phyloP scores from a whole-genome alignment of 2,797 vertebrate genomes.

The Myoxocephalus aenaeus region DNA sequence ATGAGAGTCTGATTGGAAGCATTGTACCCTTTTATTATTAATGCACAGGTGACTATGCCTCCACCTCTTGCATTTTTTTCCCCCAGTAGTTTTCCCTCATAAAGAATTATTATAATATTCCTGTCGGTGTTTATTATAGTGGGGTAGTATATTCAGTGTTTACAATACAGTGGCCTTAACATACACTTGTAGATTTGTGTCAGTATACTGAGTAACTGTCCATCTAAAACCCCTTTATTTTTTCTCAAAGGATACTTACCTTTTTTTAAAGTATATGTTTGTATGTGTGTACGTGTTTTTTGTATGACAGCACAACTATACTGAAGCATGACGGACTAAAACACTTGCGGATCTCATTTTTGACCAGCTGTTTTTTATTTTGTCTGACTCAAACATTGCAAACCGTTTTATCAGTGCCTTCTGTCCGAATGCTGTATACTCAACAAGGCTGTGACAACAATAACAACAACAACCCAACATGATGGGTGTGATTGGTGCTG shows the following conservation, averaged over 20 bases:
- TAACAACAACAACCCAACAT: constrained; percentile 26
- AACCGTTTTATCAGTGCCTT: constrained; percentile 42
- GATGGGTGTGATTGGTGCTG: constrained; percentile 59
- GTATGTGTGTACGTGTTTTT: constrained; percentile 55
- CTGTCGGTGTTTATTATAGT: constrained; percentile 19
- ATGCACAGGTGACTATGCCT: constrained; percentile 13
- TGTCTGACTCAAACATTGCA: constrained; percentile 13
- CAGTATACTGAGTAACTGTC: constrained; percentile 20
- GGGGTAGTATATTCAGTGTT: constrained; percentile 34
- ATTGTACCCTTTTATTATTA: not conserved
- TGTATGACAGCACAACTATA: constrained; percentile 54
- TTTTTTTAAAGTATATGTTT: constrained; percentile 57
- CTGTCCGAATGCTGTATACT: constrained; percentile 55
- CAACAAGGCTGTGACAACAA: constrained; percentile 30
- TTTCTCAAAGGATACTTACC: constrained; percentile 30
- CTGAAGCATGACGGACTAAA: constrained; percentile 36
- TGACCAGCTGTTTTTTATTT: constrained; percentile 35
- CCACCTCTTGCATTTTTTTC: constrained; percentile 47
- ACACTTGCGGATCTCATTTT: constrained; percentile 13
- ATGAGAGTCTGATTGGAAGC: not conserved
- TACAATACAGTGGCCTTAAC: constrained; percentile 35
- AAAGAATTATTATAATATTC: constrained; percentile 26
- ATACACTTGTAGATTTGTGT: constrained; percentile 37
- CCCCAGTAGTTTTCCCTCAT: constrained; percentile 34
- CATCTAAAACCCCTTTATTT: constrained; percentile 26